A percentile compares a stretch with the other conserved stretches of the same genome.
Conservation (phyloP, 2,888 invertebrate genomes). For the Stegana nigrithorax region DNA sequence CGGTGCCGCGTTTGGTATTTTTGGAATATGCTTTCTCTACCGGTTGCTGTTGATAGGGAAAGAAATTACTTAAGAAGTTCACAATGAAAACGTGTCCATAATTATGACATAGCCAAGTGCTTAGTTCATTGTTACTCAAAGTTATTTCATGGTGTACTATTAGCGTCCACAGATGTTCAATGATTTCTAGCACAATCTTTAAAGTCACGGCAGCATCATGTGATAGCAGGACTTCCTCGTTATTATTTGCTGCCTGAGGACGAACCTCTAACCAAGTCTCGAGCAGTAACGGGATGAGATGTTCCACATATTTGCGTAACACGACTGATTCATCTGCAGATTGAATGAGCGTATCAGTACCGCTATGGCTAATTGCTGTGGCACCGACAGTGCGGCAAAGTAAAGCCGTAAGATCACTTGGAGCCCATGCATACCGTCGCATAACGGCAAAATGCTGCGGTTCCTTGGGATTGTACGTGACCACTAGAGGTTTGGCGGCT, state of each 20-base stretch:
- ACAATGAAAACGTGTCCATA: conserved; percentile 72
- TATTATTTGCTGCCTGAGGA: conserved; percentile 65
- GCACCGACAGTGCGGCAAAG: conserved; percentile 68
- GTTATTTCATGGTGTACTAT: conserved; percentile 62
- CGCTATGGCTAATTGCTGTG: background rate
- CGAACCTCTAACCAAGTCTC: conserved; percentile 88
- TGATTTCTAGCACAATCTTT: conserved; percentile 74
- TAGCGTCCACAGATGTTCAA: conserved; percentile 73
- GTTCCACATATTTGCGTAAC: conserved; percentile 74
- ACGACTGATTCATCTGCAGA: conserved; percentile 68
- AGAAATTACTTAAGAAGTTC: conserved; percentile 67
- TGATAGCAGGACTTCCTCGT: conserved; percentile 66
- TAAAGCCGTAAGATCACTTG: conserved; percentile 69
- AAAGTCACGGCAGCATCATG: conserved; percentile 76
- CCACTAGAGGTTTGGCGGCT: conserved; percentile 4
- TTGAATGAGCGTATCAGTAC: background rate
- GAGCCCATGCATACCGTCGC: background rate
- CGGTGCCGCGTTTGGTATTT: conserved; percentile 29
- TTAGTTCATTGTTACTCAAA: conserved; percentile 65
- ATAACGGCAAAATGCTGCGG: conserved; percentile 45
- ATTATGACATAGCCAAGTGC: conserved; percentile 70
- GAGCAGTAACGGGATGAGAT: conserved; percentile 81
- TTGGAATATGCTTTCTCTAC: conserved; percentile 9
- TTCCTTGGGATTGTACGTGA: conserved; percentile 33
- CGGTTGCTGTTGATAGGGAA: conserved; percentile 59